phyloP scores from a whole-genome alignment of 92 coral and sea anemone genomes.

The Epizoanthus scotinus region DNA sequence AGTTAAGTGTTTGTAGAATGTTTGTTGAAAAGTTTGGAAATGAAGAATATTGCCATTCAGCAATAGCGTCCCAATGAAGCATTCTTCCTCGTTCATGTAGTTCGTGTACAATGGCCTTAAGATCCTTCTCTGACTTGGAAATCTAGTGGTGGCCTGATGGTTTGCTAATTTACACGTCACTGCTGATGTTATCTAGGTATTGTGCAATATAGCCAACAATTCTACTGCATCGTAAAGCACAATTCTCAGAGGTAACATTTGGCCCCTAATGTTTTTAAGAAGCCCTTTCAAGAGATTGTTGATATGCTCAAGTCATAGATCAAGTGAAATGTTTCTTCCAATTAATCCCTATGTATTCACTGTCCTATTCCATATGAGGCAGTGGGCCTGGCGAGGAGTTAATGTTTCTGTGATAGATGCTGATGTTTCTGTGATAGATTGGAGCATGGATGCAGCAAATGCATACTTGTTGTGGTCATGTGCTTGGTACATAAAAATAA shows the following conservation, averaged over 20 bases:
- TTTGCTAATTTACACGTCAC: conserved; percentile 21
- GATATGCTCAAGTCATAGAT: conserved; percentile 44
- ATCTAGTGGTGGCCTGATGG: conserved; percentile 53
- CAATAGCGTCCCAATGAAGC: not conserved
- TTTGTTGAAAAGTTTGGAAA: conserved; percentile 35
- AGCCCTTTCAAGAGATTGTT: conserved; percentile 29
- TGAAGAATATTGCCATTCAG: not conserved
- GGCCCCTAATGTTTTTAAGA: conserved; percentile 32
- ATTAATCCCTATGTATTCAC: conserved; percentile 52
- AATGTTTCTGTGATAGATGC: conserved; percentile 30
- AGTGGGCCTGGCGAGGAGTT: conserved; percentile 52
- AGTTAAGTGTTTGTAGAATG: not conserved
- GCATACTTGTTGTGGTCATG: conserved; percentile 65
- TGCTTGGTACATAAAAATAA: too few species aligned
- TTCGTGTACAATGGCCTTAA: conserved; percentile 26
- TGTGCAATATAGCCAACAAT: conserved; percentile 1
- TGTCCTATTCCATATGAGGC: conserved; percentile 59
- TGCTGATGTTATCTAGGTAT: conserved; percentile 22
- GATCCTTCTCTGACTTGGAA: conserved; percentile 7
- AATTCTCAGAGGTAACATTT: conserved; percentile 5
- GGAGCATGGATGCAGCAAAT: conserved; percentile 57
- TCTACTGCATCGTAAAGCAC: conserved; percentile 36
- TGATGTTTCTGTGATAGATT: too few species aligned
- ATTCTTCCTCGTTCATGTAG: conserved; percentile 32
- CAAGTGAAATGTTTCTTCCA: conserved; percentile 58